phyloP scores from a whole-genome alignment of 2,888 invertebrate species.

The Chromoteleia sp. region DNA sequence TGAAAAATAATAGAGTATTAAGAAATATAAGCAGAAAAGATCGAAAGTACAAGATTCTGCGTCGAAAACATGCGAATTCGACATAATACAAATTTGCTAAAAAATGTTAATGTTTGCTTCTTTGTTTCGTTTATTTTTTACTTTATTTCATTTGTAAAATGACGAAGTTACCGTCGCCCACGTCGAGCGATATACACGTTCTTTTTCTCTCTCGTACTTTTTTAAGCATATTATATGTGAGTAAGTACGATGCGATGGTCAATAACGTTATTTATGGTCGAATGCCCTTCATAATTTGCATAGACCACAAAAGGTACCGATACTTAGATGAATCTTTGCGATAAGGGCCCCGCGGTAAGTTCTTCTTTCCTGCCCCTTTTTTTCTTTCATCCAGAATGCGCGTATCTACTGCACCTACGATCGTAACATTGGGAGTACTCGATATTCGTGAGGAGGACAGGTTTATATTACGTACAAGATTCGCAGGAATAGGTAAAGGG shows the following conservation, averaged over 20 bases:
- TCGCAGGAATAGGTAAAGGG: conserved; percentile 59
- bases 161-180: conserved; percentile 70
- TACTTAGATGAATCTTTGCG: conserved; percentile 79
- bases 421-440: conserved; percentile 49
- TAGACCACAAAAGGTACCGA: conserved; percentile 81
- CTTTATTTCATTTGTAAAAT: conserved; percentile 61
- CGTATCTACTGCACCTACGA: conserved; percentile 58
- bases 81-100: conserved; percentile 66
- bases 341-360: conserved; percentile 75
- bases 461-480: conserved; percentile 65
- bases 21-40: conserved; percentile 11
- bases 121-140: conserved; percentile 20
- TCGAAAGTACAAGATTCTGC: conserved; percentile 36
- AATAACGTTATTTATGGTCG: conserved; percentile 80
- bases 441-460: conserved; percentile 63
- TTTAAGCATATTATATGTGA: conserved; percentile 53
- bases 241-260: conserved; percentile 73
- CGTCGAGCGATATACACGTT: conserved; percentile 64
- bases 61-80: conserved; percentile 22
- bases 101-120: conserved; percentile 25
- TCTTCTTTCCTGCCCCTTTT: conserved; percentile 45
- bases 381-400: conserved; percentile 36
- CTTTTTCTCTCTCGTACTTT: conserved; percentile 55
- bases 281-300: conserved; percentile 80
- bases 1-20: conserved; percentile 3